Evolutionary conservation across 2,888 invertebrate species (phyloP).

Genomic region (Limnephilus auricula): DNA sequence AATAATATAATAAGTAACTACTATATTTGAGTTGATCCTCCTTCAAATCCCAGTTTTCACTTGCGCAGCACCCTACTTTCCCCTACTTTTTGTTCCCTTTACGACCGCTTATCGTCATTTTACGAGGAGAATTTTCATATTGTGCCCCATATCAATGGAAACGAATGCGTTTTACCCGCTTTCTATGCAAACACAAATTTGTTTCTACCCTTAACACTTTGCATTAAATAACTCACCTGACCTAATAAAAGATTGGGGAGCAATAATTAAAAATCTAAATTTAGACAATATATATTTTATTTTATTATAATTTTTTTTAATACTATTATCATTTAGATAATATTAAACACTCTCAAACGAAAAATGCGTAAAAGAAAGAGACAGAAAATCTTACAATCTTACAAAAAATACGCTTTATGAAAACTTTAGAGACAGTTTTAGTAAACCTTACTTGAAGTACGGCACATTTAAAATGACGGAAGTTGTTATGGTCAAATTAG

Average conservation of each 20-base stretch:
- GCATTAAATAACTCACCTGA: background rate
- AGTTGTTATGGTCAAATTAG: too few species aligned
- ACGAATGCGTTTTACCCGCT: background rate
- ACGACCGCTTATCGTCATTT: slow-evolving; percentile 64
- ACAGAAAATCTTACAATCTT: too few species aligned
- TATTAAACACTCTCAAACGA: too few species aligned
- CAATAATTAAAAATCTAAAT: background rate
- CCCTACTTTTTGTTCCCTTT: slow-evolving; percentile 55
- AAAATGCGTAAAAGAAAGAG: too few species aligned
- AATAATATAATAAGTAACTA: background rate
- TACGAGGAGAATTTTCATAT: slow-evolving; percentile 63
- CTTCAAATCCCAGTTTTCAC: slow-evolving; percentile 6
- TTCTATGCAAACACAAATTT: background rate
- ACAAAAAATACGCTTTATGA: too few species aligned
- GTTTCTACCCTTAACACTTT: background rate
- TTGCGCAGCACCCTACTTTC: slow-evolving; percentile 50
- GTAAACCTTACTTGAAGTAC: too few species aligned
- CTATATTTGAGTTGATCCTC: background rate
- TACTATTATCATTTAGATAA: too few species aligned
- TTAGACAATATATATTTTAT: too few species aligned
- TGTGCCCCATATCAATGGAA: slow-evolving; percentile 48
- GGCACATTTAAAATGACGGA: too few species aligned
- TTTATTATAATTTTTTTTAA: too few species aligned
- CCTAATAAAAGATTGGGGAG: background rate
- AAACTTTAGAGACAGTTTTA: too few species aligned